Evolutionary conservation across 2,113 vertebrate genomes (phyloP).

Genomic region (Aptenodytes forsteri): DNA sequence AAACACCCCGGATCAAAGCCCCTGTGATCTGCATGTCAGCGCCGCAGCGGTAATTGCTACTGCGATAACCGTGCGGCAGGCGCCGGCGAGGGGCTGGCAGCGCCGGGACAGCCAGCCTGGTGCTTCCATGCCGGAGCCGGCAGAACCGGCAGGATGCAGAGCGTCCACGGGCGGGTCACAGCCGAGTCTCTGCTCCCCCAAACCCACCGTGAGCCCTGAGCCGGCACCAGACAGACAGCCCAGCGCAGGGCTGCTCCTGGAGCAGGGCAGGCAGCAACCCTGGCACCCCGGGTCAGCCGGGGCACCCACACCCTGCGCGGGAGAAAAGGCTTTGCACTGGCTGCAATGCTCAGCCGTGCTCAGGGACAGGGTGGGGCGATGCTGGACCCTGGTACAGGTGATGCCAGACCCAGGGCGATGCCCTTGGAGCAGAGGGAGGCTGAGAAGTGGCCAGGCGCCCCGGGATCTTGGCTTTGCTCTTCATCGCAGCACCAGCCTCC

Average conservation of each 20-base stretch:
- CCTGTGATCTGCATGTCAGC: neutral
- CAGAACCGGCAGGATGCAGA: neutral
- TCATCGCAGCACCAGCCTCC: neutral
- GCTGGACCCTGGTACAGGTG: neutral
- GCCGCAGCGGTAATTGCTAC: neutral
- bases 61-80: accelerated
- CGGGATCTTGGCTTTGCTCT: neutral
- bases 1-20: neutral
- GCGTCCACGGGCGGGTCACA: accelerated
- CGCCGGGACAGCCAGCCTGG: neutral
- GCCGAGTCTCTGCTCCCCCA: neutral
- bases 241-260: neutral
- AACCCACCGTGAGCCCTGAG: neutral
- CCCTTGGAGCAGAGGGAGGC: neutral
- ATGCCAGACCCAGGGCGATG: no score
- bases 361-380: neutral
- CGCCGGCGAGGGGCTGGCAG: neutral
- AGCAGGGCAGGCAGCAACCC: neutral
- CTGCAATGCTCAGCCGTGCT: accelerated
- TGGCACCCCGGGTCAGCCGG: accelerated
- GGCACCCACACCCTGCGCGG: accelerated
- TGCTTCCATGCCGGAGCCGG: accelerated
- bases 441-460: neutral
- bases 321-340: neutral
- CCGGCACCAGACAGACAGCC: no score